These are phyloP conservation scores for Stramonita haemastoma DNA, from an alignment of 2,888 invertebrate genomes.

Conservation along the genomic window DNA sequence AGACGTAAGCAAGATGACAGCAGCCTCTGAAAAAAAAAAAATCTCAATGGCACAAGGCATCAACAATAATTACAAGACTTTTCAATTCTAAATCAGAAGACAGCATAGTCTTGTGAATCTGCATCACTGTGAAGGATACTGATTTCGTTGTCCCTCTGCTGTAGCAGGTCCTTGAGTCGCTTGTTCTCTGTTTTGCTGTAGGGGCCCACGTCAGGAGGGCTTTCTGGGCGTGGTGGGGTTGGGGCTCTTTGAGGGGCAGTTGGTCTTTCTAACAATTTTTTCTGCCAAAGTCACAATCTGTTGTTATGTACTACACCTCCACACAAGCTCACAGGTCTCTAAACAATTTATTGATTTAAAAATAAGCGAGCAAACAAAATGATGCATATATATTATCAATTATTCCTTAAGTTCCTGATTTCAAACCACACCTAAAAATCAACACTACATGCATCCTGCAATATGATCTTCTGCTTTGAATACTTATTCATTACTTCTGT, in stretches of 20 bases:
- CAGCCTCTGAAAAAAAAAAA: too few relatives aligned
- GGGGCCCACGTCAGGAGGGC: slow-evolving; percentile 61
- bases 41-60: too few relatives aligned
- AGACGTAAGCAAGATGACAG: too few relatives aligned
- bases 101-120: too few relatives aligned
- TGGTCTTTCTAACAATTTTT: slow-evolving; percentile 59
- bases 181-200: slow-evolving; percentile 70
- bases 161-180: slow-evolving; percentile 72
- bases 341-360: background rate
- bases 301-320: background rate
- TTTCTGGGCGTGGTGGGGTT: slow-evolving; percentile 31
- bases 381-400: background rate
- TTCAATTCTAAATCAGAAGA: too few relatives aligned
- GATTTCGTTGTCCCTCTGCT: slow-evolving; percentile 77
- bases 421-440: too few relatives aligned
- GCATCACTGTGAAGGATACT: slow-evolving; percentile 69
- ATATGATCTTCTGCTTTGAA: too few relatives aligned
- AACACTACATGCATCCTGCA: too few relatives aligned
- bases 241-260: slow-evolving; percentile 37
- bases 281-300: slow-evolving; percentile 50
- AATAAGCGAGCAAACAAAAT: background rate
- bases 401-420: too few relatives aligned
- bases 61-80: too few relatives aligned
- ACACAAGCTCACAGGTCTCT: background rate
- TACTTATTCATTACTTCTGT: too few relatives aligned